Percentiles rank a stretch among this genome's conserved stretches.
phyloP scores from a whole-genome alignment of 2,113 vertebrate species.

The Cyprinus carpio region DNA sequence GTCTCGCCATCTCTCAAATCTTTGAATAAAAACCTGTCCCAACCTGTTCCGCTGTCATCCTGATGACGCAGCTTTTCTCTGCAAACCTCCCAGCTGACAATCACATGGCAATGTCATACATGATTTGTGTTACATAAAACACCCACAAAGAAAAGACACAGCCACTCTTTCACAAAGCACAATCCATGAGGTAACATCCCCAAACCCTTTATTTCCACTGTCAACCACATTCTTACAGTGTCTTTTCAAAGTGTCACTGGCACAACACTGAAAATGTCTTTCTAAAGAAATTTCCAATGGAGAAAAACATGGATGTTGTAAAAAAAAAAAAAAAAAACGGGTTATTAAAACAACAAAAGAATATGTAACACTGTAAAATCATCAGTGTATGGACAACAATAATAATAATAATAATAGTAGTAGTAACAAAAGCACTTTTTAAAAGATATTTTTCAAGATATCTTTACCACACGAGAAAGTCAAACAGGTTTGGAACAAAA shows the following conservation, averaged over 20 bases:
- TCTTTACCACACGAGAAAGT: too few relatives aligned
- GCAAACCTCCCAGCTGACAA: not conserved
- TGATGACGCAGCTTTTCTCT: not conserved
- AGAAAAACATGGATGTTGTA: not conserved
- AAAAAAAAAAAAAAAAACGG: not conserved
- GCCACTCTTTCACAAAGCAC: not conserved
- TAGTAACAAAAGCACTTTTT: too few relatives aligned
- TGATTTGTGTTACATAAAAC: conserved; percentile 20
- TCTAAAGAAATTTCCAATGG: not conserved
- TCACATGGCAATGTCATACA: conserved; percentile 16
- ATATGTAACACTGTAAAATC: too few relatives aligned
- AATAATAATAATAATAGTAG: too few relatives aligned
- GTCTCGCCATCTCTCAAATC: not conserved
- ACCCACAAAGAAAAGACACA: conserved; percentile 1
- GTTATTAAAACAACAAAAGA: not conserved
- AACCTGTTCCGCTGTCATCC: not conserved
- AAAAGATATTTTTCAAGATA: too few relatives aligned
- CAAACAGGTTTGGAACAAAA: too few relatives aligned
- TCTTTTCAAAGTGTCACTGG: not conserved
- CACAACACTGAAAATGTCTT: not conserved
- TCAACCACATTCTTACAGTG: not conserved
- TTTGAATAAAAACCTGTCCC: conserved; percentile 22
- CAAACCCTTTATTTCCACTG: not conserved
- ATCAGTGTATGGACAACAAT: too few relatives aligned
- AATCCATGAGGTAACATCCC: not conserved